These are phyloP conservation scores for Sminthurides aquaticus DNA, from an alignment of 2,888 invertebrate genomes.

Conservation along the genomic window DNA sequence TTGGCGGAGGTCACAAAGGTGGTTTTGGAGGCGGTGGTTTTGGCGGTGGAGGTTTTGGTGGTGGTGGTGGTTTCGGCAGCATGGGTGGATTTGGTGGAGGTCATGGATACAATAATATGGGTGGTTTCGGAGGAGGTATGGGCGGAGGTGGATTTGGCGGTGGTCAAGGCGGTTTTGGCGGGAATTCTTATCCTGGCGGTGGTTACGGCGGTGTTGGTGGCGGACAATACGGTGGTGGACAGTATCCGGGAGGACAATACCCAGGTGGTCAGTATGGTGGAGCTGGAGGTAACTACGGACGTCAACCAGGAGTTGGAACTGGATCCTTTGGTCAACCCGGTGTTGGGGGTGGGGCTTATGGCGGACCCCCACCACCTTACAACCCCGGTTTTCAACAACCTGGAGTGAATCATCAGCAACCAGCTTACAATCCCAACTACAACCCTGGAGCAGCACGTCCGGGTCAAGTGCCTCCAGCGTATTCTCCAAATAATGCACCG, in stretches of 20 bases:
- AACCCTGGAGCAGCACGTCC: background rate
- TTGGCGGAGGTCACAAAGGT: constrained; percentile 4
- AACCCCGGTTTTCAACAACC: background rate
- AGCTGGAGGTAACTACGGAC: background rate
- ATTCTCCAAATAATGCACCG: background rate
- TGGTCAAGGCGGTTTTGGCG: constrained; percentile 1
- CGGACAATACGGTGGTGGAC: constrained; percentile 28
- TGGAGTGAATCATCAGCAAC: background rate
- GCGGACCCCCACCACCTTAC: constrained; percentile 9
- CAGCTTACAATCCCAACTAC: background rate
- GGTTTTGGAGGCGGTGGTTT: constrained; percentile 2
- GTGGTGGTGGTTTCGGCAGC: constrained; percentile 6
- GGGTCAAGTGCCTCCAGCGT: background rate
- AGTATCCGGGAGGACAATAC: constrained; percentile 28
- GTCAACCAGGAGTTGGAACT: background rate
- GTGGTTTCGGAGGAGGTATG: constrained; percentile 18
- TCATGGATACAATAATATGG: constrained; percentile 8
- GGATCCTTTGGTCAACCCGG: no score
- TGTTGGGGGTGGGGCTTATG: background rate
- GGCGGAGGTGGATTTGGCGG: constrained; percentile 22
- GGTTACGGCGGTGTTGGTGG: constrained; percentile 16
- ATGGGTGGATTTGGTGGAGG: constrained; percentile 17
- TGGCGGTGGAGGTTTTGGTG: background rate
- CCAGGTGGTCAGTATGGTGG: constrained; percentile 5
- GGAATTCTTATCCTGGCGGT: constrained; percentile 17